phyloP scores from a whole-genome alignment of 2,113 vertebrate genomes.

The Ahaetulla prasina region DNA sequence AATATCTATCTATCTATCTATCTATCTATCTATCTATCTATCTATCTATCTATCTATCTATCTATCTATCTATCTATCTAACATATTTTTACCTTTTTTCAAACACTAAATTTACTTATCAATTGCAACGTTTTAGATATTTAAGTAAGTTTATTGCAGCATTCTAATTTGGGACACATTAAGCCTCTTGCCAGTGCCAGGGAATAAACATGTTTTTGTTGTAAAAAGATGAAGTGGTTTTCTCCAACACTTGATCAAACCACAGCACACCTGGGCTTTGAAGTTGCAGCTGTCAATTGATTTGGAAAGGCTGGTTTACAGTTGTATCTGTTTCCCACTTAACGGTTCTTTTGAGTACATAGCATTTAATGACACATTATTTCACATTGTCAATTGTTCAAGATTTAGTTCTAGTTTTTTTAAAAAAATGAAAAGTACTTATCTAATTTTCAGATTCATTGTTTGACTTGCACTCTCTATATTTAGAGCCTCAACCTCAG shows the following conservation, averaged over 20 bases:
- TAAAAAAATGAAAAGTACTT: neutral
- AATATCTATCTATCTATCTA: too few relatives aligned
- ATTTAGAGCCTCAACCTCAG: neutral
- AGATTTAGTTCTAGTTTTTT: neutral
- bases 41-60: too few relatives aligned
- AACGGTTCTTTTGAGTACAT: neutral
- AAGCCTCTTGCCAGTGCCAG: slow-evolving; percentile 22
- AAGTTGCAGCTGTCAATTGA: neutral
- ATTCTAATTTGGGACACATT: slow-evolving; percentile 22
- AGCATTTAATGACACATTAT: neutral
- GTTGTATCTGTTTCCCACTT: neutral
- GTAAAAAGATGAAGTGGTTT: neutral
- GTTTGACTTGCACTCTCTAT: neutral
- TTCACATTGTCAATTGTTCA: neutral
- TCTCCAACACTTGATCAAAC: neutral
- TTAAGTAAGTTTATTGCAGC: slow-evolving; percentile 22
- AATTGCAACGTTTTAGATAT: slow-evolving; percentile 34
- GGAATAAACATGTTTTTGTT: slow-evolving; percentile 27
- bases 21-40: too few relatives aligned
- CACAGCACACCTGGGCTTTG: neutral
- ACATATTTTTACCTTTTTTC: slow-evolving; percentile 4
- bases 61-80: too few relatives aligned
- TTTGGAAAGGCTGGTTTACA: neutral
- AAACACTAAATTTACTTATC: slow-evolving; percentile 7
- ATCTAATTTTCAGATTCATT: too few relatives aligned